phyloP scores from a whole-genome alignment of 2,113 vertebrate genomes.

The Dromaius novaehollandiae region DNA sequence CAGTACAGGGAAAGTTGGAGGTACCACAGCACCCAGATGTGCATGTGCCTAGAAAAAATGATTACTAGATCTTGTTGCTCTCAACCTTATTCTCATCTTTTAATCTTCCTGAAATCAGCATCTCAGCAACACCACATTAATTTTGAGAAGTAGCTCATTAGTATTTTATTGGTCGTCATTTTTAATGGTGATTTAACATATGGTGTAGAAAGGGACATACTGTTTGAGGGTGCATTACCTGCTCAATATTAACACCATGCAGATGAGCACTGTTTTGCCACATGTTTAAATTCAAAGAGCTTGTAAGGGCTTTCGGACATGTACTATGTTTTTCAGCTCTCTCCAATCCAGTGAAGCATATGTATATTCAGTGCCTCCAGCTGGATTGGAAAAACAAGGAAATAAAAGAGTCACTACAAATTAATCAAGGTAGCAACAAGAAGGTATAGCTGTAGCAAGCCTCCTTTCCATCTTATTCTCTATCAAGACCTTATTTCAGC shows the following conservation, averaged over 20 bases:
- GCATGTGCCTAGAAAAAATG: background rate
- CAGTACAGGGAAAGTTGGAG: background rate
- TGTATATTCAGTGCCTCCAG: background rate
- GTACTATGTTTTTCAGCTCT: background rate
- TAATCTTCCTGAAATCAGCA: background rate
- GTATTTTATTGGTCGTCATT: background rate
- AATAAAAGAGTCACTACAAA: background rate
- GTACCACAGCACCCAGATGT: background rate
- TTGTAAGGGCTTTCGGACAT: background rate
- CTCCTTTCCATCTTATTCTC: background rate
- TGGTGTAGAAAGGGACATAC: background rate
- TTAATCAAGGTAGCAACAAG: background rate
- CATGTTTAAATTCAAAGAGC: background rate
- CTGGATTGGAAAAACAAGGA: background rate
- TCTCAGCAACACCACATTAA: background rate
- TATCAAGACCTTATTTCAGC: background rate
- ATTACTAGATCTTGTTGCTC: background rate
- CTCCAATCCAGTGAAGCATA: background rate
- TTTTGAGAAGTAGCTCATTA: background rate
- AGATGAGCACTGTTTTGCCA: background rate
- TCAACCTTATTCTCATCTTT: background rate
- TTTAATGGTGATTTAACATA: background rate
- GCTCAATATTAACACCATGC: background rate
- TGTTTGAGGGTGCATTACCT: background rate
- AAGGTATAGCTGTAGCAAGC: background rate